phyloP scores from a whole-genome alignment of 2,113 vertebrate species.

The Scolopax mira region DNA sequence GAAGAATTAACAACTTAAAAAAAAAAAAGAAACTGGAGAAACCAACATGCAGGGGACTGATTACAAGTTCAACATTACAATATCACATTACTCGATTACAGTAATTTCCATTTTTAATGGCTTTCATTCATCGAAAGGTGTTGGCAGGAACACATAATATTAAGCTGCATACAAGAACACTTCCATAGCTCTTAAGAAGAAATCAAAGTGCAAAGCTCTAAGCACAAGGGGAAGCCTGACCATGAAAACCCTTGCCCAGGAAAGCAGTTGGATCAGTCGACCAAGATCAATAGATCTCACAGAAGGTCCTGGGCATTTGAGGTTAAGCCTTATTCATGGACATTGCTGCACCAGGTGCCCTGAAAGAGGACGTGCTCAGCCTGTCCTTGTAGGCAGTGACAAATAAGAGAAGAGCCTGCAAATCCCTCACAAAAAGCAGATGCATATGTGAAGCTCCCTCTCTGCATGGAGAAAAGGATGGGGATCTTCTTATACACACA shows the following conservation, averaged over 20 bases:
- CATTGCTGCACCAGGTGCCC: not conserved
- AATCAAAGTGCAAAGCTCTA: slow-evolving; percentile 1
- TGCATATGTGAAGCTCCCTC: no score
- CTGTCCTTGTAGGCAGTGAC: not conserved
- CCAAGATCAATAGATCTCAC: not conserved
- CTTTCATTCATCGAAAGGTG: slow-evolving; percentile 48
- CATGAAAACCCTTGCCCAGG: not conserved
- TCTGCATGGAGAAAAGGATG: not conserved
- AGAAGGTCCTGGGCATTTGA: not conserved
- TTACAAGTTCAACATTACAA: slow-evolving; percentile 41
- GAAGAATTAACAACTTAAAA: slow-evolving; percentile 6
- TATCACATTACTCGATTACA: slow-evolving; percentile 41
- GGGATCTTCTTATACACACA: not conserved
- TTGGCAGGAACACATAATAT: not conserved
- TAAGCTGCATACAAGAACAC: not conserved
- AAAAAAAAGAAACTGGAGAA: not conserved
- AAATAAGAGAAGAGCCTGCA: not conserved
- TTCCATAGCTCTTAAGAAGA: not conserved
- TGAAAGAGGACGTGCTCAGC: not conserved
- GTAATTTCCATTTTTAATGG: slow-evolving; percentile 39
- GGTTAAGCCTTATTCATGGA: not conserved
- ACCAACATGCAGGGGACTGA: slow-evolving; percentile 24
- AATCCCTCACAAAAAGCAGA: not conserved
- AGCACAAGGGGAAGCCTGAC: not conserved
- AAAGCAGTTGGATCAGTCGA: not conserved